Percentiles rank a stretch among this genome's conserved stretches.
These are phyloP conservation scores for Aratinga solstitialis DNA, from an alignment of 2,797 vertebrate genomes.

Conservation along the genomic window DNA sequence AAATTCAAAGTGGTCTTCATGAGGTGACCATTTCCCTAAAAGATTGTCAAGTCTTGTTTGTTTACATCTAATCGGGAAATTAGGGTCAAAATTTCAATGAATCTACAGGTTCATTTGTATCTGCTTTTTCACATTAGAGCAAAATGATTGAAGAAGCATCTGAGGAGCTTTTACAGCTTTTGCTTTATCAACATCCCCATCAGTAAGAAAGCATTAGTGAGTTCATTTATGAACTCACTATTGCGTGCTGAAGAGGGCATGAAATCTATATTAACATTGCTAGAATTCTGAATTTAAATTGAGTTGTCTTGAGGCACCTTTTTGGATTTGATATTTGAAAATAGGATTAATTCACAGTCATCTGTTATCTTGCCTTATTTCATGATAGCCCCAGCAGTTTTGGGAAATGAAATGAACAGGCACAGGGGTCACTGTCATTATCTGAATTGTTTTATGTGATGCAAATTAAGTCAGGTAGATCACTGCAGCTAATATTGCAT, in stretches of 20 bases:
- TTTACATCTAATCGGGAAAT: neutral
- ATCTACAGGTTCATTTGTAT: neutral
- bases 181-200: neutral
- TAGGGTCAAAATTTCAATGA: neutral
- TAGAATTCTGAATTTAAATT: conserved; percentile 31
- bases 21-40: neutral
- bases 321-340: conserved; percentile 38
- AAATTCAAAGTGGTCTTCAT: neutral
- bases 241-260: neutral
- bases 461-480: conserved; percentile 40
- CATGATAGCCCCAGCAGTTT: conserved; percentile 48
- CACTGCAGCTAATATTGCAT: neutral
- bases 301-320: conserved; percentile 36
- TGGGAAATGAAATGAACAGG: conserved; percentile 29
- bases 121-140: neutral
- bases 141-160: neutral
- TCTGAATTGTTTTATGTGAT: conserved; percentile 29
- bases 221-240: neutral
- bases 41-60: neutral
- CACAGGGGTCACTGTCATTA: conserved; percentile 31
- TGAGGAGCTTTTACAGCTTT: neutral
- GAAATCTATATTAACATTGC: neutral
- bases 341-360: conserved; percentile 42
- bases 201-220: neutral
- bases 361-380: conserved; percentile 19